A percentile compares a stretch with the other conserved stretches of the same genome.
phyloP scores from a whole-genome alignment of 2,113 vertebrate species.

The Leuciscus idus region DNA sequence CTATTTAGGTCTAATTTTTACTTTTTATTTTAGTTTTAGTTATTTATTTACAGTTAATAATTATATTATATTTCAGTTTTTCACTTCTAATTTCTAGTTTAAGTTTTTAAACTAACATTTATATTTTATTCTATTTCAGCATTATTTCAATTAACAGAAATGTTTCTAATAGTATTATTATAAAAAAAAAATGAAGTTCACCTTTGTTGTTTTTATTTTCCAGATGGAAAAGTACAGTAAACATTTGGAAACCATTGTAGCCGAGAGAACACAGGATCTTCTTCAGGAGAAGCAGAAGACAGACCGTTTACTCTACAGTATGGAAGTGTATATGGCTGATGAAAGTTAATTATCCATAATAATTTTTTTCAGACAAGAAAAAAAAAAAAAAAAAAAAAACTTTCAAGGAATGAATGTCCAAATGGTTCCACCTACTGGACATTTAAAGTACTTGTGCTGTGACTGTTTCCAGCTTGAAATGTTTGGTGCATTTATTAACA shows the following conservation, averaged over 20 bases:
- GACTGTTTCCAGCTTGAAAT: not conserved
- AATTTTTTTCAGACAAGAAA: not conserved
- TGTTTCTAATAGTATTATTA: too few species aligned
- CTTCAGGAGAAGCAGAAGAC: conserved; percentile 82
- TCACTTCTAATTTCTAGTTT: too few species aligned
- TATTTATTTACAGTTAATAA: too few species aligned
- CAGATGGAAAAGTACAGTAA: conserved; percentile 85
- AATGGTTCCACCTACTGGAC: conserved; percentile 13
- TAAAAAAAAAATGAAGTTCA: too few species aligned
- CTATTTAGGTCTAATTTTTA: too few species aligned
- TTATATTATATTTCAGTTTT: too few species aligned
- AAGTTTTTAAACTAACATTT: too few species aligned
- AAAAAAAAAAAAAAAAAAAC: too few species aligned
- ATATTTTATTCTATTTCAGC: too few species aligned
- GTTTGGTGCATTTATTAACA: not conserved
- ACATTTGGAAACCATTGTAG: conserved; percentile 78
- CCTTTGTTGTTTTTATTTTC: conserved; percentile 6
- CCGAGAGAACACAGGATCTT: conserved; percentile 77
- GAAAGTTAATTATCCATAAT: not conserved
- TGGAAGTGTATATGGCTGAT: not conserved
- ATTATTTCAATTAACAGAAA: too few species aligned
- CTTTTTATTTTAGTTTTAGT: too few species aligned
- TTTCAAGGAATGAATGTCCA: not conserved
- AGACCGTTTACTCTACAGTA: conserved; percentile 78
- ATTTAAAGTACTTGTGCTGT: not conserved